Base-by-base conservation (phyloP, 2,888 invertebrate species). In the Mycalesis mineus region DNA sequence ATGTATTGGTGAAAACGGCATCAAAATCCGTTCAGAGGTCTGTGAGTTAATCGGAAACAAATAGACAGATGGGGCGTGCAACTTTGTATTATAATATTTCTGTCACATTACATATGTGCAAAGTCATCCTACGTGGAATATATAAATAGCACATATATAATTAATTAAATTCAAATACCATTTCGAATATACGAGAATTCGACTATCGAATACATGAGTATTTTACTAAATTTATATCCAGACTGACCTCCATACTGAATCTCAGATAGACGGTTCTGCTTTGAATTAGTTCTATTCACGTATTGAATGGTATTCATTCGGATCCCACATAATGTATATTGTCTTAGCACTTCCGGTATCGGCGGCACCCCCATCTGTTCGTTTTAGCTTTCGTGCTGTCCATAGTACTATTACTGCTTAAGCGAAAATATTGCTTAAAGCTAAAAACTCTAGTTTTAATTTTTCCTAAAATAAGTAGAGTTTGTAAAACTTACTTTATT, bases 231-330 rank as follows among this genome's bases (percentile, higher is more conserved):
- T 49, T 49, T 50, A 60, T 53, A 45, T 62, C 55, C 48, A 36
- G 44, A 41, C 39, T 58, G 66, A 65, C 64, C 65, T 63, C 58
- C 58, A 60, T 61, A 60, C 53, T 61, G 60, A 63, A 57, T 57
- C 50, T 55, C 49, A 11, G 37, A 28, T 36, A 15, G 41, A 22
- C 53, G 50, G 50, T 54, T 55, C 41, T 58, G 37, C 53, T 59
- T 61, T 64, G 63, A 65, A 67, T 68, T 67, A 60, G 58, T 60
- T 50, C 57, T 63, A 63, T 69, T 69, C 64, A 66, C 56, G 31
- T 28, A 7, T 37, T 49, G 45, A 62, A 54, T 54, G 45, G 14
- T 49, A 50, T 61, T 58, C 50, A 55, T 58, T 62, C 44, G 56
- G 55, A 44, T 63, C 52, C 36, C 56, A 50, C 55, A 59, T 55